Evolutionary conservation across 2,113 vertebrate genomes (phyloP).

Genomic region (Microtus oregoni): DNA sequence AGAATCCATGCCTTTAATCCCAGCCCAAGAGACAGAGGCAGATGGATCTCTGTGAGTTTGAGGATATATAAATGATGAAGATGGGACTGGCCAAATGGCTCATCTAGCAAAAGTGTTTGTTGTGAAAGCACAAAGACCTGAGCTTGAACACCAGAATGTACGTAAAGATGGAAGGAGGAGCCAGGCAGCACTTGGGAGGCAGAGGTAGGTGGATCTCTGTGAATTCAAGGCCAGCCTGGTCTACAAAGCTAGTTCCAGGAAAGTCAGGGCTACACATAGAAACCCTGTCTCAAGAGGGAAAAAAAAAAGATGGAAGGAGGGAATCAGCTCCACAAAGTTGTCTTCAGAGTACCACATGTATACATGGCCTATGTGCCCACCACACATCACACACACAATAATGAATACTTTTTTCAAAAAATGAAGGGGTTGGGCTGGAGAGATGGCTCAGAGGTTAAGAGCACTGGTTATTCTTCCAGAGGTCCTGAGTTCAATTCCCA

Average conservation of each 20-base stretch:
- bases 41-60: background rate
- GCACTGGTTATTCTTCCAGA: too few relatives aligned
- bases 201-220: background rate
- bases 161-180: background rate
- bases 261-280: too few relatives aligned
- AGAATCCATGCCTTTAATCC: background rate
- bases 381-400: background rate
- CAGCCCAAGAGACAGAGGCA: background rate
- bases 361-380: background rate
- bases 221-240: background rate
- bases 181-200: background rate
- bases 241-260: too few relatives aligned
- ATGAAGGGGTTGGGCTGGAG: background rate
- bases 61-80: background rate
- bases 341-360: background rate
- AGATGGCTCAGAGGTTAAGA: too few relatives aligned
- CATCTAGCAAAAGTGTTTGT: background rate
- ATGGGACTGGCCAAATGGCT: background rate
- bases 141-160: background rate
- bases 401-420: background rate
- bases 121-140: background rate
- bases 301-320: background rate
- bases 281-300: too few relatives aligned
- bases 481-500: too few relatives aligned
- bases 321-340: background rate